Conservation (phyloP, 1,140 invertebrate species). For the Drosophila orosa region DNA sequence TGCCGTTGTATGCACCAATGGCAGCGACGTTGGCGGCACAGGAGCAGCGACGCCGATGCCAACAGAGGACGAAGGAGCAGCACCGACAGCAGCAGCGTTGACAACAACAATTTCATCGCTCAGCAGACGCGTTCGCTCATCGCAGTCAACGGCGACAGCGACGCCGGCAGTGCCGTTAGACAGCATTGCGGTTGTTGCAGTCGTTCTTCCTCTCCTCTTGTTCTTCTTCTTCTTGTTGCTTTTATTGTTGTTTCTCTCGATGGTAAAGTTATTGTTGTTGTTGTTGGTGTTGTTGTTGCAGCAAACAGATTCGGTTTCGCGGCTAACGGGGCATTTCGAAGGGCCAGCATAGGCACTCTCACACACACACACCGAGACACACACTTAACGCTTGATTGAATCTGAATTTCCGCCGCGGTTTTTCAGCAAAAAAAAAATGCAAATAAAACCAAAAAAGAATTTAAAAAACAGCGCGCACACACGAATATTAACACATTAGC, state of each 20-base stretch:
- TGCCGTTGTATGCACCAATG: constrained; percentile 63
- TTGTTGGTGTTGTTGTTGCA: constrained; percentile 34
- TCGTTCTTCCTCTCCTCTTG: constrained; percentile 7
- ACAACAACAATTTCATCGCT: constrained; percentile 46
- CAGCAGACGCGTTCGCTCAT: constrained; percentile 67
- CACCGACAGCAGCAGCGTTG: constrained; percentile 9
- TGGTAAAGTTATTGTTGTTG: constrained; percentile 9
- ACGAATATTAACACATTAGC: constrained; percentile 17
- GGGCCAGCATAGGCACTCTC: constrained; percentile 61
- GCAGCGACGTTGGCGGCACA: constrained; percentile 65
- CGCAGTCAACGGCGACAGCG: constrained; percentile 42
- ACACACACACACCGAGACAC: constrained; percentile 3
- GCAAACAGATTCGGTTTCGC: constrained; percentile 40
- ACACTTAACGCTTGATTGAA: constrained; percentile 73
- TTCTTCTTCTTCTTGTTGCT: constrained; percentile 3
- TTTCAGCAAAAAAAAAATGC: constrained; percentile 36
- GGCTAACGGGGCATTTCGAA: constrained; percentile 53
- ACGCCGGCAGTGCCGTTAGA: constrained; percentile 31
- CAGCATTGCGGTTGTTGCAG: constrained; percentile 62
- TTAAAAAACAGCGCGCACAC: constrained; percentile 40
- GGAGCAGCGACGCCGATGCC: constrained; percentile 27
- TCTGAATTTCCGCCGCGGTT: constrained; percentile 46
- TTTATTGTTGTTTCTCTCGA: not conserved
- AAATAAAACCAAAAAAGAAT: constrained; percentile 27
- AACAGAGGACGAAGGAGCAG: constrained; percentile 12